Base-by-base conservation (phyloP, 2,797 vertebrate genomes). In the Lacerta viridis region DNA sequence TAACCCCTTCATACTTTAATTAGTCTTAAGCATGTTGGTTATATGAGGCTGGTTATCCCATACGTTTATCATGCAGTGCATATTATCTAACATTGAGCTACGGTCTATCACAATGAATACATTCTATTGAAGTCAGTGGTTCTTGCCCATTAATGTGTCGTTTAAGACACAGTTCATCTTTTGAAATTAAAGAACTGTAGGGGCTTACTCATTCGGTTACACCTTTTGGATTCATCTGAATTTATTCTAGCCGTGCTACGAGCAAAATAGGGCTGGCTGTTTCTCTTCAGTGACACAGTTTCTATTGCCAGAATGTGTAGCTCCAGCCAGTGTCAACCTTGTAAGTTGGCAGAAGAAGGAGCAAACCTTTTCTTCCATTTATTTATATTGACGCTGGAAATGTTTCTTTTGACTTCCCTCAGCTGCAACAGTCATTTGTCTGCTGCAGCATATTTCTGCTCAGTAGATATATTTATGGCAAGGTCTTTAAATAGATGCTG, bases 341-440 rank as follows among this genome's bases (percentile, higher is more conserved):
- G 50, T 85, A 92, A 90, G 87, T 89, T 94, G 88, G 89, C 93
- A 93, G 91, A 84, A 93, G 39, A 85, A 92, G 75, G 85, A 41
- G 85, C 79, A 94, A 92, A 93, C 69, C 66, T 5, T 92, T 88
- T 93, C 93, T 95, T 93, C 61, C 88, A 68, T 93, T 75, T 36
- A 92, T 94, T 94, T 94, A 83, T 94, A 93, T 94, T 93, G 88
- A 94, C 92, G 90, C 64, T 94, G 92, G 94, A 94, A 94, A 89
- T 0, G 2, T 83, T 94, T 95, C 64, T 91, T 95, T 95, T 93
- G 87, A 80, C 84, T 95, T 95, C 93, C 92, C 93, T 85, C 84
- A 79, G 5, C 81, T 18, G 43, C 90, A 90, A 76, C 90, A 92
- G 80, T 91, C 91, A 93, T 94, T 94, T 93, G 85, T 90, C 90